These are phyloP conservation scores for Sakesphorus luctuosus DNA, from an alignment of 2,113 vertebrate genomes.

Conservation along the genomic window DNA sequence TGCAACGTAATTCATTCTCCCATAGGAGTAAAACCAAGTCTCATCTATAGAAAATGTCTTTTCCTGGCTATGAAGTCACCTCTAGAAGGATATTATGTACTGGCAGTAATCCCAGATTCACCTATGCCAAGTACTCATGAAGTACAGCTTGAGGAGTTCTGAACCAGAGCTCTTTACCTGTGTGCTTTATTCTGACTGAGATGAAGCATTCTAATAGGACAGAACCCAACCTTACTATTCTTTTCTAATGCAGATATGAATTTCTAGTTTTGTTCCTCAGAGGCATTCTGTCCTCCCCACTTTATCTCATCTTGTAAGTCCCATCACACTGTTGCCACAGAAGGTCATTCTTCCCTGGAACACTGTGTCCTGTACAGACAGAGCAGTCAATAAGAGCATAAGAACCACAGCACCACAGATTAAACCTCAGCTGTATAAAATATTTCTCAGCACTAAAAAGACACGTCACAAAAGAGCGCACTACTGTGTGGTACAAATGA, in stretches of 20 bases:
- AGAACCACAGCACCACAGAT: neutral
- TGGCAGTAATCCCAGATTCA: slow-evolving; percentile 17
- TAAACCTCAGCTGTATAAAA: slow-evolving; percentile 16
- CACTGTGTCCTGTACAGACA: neutral
- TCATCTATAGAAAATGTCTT: neutral
- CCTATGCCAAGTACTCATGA: slow-evolving; percentile 3
- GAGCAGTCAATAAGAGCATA: neutral
- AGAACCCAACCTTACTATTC: neutral
- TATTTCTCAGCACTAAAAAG: neutral
- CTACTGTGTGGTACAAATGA: neutral
- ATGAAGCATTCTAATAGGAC: slow-evolving; percentile 23
- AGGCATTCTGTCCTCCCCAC: neutral
- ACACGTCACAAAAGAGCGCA: neutral
- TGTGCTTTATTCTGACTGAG: neutral
- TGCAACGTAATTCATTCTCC: neutral
- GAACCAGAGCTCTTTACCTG: neutral
- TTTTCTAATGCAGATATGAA: neutral
- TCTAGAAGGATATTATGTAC: neutral
- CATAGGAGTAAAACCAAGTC: neutral
- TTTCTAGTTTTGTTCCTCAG: slow-evolving; percentile 24
- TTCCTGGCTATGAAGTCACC: slow-evolving; percentile 6
- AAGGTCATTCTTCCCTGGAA: slow-evolving; percentile 9
- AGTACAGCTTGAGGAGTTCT: slow-evolving; percentile 3
- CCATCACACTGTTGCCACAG: neutral
- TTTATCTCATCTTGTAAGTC: neutral